Evolutionary conservation across 1,140 invertebrate species (phyloP), one percentile per base, ranked within the genome.

Genomic region (Diuraphis noxia): DNA sequence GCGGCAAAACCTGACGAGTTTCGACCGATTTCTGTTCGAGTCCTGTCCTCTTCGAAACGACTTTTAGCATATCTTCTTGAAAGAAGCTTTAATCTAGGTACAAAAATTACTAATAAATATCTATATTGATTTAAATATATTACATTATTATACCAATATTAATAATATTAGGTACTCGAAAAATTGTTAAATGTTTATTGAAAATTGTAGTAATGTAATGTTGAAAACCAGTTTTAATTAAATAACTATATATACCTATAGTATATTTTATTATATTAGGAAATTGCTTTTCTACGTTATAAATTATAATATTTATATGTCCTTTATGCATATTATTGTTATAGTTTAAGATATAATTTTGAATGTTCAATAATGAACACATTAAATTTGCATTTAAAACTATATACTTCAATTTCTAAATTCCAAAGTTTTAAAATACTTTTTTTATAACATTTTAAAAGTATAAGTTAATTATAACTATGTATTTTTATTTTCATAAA

Each of bases 1-100:
- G 93, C 93, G 1, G 93, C 93, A 63, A 93, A 93, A 3, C 93
- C 93, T 0, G 93, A 93, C 7, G 92, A 93, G 6, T 93, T 93
- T 13, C 93, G 86, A 25, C 93, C 93, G 72, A 93, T 93, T 3
- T 92, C 82, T 34, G 49, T 92, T 2, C 91, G 92, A 10, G 92
- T 90, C 41, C 92, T 30, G 43, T 93, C 93, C n/a, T 93, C 93
- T 84, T 93, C 93, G 72, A 93, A 93, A 23, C 93, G 93, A 46
- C 92, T 93, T 81, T 92, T 92, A 13, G 93, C 93, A 46, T 93
- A 93, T 88, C 93, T 92, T 82, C 93, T 93, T 30, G 93, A 93
- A 21, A 93, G 92, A 21, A 93, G 25, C 90, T 93, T 93, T 34
- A 93, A 92, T 34, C 93, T 92, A 56, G 36, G 92, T 1, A 43